phyloP scores from a whole-genome alignment of 1,140 invertebrate genomes.

The Dendroctonus valens region DNA sequence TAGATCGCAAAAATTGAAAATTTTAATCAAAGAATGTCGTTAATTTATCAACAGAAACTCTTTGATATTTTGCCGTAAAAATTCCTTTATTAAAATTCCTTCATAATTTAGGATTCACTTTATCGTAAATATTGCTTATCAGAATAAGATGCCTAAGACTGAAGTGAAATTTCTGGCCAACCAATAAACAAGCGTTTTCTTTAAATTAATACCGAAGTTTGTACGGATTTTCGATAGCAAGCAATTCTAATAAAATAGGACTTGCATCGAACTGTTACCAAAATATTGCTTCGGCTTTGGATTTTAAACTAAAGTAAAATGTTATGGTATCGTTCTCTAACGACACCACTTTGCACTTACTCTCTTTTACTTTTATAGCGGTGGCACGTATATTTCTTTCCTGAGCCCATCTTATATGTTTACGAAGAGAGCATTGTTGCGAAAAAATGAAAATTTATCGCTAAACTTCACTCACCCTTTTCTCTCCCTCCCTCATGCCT shows the following conservation, averaged over 20 bases:
- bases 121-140: no score
- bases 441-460: no score
- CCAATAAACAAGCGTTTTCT: constrained; percentile 24
- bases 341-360: constrained; percentile 17
- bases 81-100: constrained; percentile 13
- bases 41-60: no score
- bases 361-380: constrained; percentile 12
- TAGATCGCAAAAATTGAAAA: no score
- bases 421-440: no score
- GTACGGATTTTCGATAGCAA: constrained; percentile 19
- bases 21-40: no score
- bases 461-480: constrained; percentile 45
- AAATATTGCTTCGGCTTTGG: constrained; percentile 21
- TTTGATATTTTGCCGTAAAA: background rate
- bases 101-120: constrained; percentile 4
- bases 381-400: background rate
- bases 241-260: constrained; percentile 23
- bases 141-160: no score
- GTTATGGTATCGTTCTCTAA: constrained; percentile 17
- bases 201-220: constrained; percentile 21
- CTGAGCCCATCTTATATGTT: no score
- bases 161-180: background rate
- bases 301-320: constrained; percentile 16
- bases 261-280: constrained; percentile 15
- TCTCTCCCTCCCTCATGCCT: constrained; percentile 64